A percentile compares a stretch with the other conserved stretches of the same genome.
Conservation (phyloP, 2,797 vertebrate species). For the Enteromius thamalakanensis region DNA sequence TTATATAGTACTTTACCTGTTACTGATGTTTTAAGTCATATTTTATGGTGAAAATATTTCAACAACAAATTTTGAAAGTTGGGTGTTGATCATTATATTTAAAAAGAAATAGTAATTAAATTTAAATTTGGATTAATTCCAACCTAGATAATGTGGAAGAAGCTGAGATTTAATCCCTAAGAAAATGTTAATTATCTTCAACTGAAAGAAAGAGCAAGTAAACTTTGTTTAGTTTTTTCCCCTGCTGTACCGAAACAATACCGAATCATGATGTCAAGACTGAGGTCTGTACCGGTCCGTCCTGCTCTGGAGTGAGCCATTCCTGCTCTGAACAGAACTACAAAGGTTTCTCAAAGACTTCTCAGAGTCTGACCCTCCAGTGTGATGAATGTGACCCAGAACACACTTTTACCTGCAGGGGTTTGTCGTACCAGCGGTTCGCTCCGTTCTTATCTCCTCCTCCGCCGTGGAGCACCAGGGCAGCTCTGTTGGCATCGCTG, state of each 20-base stretch:
- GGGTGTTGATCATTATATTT: neutral
- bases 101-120: neutral
- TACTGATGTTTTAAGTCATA: neutral
- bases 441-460: constrained; percentile 87
- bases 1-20: neutral
- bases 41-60: neutral
- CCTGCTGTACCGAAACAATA: neutral
- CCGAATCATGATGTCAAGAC: neutral
- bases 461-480: constrained; percentile 90
- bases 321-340: neutral
- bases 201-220: neutral
- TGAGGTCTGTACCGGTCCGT: neutral
- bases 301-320: neutral
- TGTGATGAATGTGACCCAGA: neutral
- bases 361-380: neutral
- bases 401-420: constrained; percentile 86
- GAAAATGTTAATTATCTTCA: neutral
- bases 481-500: constrained; percentile 82
- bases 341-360: neutral
- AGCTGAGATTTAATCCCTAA: neutral
- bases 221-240: no score
- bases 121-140: neutral
- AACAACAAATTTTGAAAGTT: neutral
- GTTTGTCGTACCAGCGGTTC: constrained; percentile 98
- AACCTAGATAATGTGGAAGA: neutral